Conservation (phyloP, 2,888 invertebrate genomes). For the Lomographa bimaculata region DNA sequence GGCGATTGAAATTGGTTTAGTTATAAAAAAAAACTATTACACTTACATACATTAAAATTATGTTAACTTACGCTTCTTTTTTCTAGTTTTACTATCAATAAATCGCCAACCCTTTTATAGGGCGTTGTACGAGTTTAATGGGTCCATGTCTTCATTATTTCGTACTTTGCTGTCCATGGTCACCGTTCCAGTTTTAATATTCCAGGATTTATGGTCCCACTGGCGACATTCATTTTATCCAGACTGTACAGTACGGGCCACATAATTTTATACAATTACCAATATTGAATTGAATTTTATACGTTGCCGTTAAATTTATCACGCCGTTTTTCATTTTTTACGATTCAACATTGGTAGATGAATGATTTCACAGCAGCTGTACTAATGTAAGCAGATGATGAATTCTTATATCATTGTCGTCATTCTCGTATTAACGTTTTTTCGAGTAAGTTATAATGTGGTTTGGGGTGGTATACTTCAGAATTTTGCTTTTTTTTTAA, state of each 20-base stretch:
- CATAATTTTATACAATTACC: constrained; percentile 43
- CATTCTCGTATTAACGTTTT: too few relatives aligned
- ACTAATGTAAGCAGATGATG: constrained; percentile 7
- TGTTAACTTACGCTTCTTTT: too few relatives aligned
- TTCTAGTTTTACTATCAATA: too few relatives aligned
- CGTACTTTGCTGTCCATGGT: constrained; percentile 47
- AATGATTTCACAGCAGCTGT: constrained; percentile 17
- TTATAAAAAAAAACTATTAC: too few relatives aligned
- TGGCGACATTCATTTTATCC: constrained; percentile 69
- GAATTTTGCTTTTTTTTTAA: too few relatives aligned
- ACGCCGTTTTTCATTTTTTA: constrained; percentile 27
- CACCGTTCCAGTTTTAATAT: constrained; percentile 71
- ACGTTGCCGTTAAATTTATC: constrained; percentile 29
- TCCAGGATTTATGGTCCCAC: constrained; percentile 71
- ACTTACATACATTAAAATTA: too few relatives aligned
- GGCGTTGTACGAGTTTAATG: constrained; percentile 29
- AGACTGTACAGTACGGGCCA: constrained; percentile 53
- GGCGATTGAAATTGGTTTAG: too few relatives aligned
- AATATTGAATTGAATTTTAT: constrained; percentile 44
- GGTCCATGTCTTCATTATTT: constrained; percentile 55
- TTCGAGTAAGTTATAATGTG: too few relatives aligned
- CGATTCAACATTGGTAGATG: constrained; percentile 20
- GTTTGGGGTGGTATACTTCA: too few relatives aligned
- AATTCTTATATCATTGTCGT: too few relatives aligned
- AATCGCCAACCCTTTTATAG: constrained; percentile 35